Conservation (phyloP, 1,140 invertebrate species). For the Laupala kohalensis region DNA sequence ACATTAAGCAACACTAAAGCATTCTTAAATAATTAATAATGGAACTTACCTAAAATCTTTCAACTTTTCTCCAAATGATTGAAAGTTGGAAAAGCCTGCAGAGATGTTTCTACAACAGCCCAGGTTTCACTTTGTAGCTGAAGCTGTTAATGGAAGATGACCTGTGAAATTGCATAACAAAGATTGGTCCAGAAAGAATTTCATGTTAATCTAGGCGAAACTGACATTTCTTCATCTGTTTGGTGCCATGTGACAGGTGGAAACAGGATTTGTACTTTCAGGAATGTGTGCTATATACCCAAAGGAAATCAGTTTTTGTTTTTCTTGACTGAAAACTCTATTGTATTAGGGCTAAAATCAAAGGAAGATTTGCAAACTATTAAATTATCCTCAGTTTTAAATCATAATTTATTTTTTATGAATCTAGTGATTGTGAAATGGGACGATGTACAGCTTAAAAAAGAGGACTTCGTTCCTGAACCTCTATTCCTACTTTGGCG, state of each 20-base stretch:
- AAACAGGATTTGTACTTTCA: conserved; percentile 17
- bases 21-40: no score
- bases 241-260: neutral
- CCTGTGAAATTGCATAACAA: no score
- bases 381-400: conserved; percentile 16
- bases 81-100: no score
- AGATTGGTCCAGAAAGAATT: no score
- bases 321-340: conserved; percentile 15
- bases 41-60: no score
- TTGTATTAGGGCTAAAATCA: conserved; percentile 15
- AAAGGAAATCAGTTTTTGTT: conserved; percentile 16
- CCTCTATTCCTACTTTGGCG: conserved; percentile 20
- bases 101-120: no score
- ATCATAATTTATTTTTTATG: conserved; percentile 17
- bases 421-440: conserved; percentile 11
- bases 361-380: conserved; percentile 17
- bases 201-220: no score
- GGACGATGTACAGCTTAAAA: neutral
- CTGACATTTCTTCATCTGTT: neutral
- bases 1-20: no score
- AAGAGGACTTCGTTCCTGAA: conserved; percentile 4
- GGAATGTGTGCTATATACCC: conserved; percentile 19
- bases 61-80: no score
- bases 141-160: no score
- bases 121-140: no score